Conservation (phyloP, 2,888 invertebrate species). For the Apodemia hepburni region DNA sequence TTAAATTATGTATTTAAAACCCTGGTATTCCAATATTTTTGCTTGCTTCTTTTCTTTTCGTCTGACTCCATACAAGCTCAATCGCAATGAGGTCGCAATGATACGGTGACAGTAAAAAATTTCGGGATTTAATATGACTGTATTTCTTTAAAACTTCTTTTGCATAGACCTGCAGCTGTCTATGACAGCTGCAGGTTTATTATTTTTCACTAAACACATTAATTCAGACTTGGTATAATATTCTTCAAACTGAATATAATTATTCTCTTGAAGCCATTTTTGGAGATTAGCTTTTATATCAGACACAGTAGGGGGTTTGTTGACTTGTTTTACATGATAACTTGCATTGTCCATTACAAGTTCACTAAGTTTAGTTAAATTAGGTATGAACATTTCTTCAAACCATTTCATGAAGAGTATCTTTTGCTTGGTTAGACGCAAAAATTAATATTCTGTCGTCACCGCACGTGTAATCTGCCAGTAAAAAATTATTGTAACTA, state of each 20-base stretch:
- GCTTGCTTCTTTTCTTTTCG: constrained; percentile 12
- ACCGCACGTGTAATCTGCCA: too few relatives aligned
- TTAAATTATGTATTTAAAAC: background rate
- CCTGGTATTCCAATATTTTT: constrained; percentile 5
- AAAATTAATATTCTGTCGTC: too few relatives aligned
- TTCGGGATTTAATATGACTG: background rate
- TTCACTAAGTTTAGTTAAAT: constrained; percentile 24
- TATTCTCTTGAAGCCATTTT: constrained; percentile 29
- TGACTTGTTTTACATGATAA: constrained; percentile 26
- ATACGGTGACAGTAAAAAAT: constrained; percentile 1
- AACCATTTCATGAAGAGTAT: constrained; percentile 30
- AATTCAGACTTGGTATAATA: constrained; percentile 30
- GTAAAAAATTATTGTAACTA: too few relatives aligned
- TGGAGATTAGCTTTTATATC: constrained; percentile 23
- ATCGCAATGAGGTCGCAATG: background rate
- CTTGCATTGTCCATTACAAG: constrained; percentile 30
- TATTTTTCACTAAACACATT: constrained; percentile 29
- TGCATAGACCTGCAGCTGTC: too few relatives aligned
- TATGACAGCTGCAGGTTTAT: constrained; percentile 29
- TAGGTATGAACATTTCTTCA: constrained; percentile 27
- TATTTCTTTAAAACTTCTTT: constrained; percentile 29
- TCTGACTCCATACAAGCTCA: background rate
- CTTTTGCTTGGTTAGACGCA: too few relatives aligned
- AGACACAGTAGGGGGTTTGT: constrained; percentile 28
- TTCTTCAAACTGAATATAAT: constrained; percentile 29